These are phyloP conservation scores for Opisthocomus hoazin DNA, from an alignment of 2,113 vertebrate genomes.

Conservation along the genomic window DNA sequence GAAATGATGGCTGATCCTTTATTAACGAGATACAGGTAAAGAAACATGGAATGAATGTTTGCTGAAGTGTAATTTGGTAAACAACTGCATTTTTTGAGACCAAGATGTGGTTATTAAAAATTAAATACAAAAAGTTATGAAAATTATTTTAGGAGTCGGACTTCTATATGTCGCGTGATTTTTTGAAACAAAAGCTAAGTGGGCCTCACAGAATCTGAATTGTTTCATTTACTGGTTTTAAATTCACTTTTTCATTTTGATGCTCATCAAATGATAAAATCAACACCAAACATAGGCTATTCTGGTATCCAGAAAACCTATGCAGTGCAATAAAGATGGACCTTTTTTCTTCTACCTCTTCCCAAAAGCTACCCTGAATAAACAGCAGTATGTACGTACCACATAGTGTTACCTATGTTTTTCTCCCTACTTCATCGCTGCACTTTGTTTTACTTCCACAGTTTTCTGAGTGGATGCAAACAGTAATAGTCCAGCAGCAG, in stretches of 20 bases:
- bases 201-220: neutral
- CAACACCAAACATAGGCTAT: neutral
- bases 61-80: neutral
- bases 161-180: neutral
- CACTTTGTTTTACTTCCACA: neutral
- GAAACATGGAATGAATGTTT: neutral
- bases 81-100: neutral
- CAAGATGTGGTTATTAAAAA: neutral
- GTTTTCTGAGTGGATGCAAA: neutral
- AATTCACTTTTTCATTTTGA: neutral
- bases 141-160: neutral
- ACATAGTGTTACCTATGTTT: neutral
- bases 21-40: constrained; percentile 93
- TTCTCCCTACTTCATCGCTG: fast-evolving
- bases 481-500: neutral
- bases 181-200: neutral
- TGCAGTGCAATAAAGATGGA: neutral
- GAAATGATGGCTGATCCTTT: constrained; percentile 99
- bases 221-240: neutral
- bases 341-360: neutral
- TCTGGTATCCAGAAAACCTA: neutral
- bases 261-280: neutral
- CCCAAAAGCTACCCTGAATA: neutral
- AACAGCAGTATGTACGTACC: neutral
- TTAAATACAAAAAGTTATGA: neutral